Evolutionary conservation across 2,797 vertebrate species (phyloP).

Genomic region (Oreochromis grahami): DNA sequence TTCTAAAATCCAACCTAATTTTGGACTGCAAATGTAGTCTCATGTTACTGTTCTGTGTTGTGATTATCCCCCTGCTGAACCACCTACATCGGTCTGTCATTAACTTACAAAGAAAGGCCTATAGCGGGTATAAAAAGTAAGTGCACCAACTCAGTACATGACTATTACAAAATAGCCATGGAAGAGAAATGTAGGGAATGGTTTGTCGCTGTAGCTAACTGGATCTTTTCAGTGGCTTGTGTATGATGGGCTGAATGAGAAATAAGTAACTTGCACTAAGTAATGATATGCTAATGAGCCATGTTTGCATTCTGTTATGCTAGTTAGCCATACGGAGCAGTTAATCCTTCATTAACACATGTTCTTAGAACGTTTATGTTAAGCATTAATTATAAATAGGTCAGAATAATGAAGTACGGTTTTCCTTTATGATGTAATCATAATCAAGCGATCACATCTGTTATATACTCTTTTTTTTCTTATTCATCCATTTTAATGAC

Average conservation of each 20-base stretch:
- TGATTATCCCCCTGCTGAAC: not conserved
- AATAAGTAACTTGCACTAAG: not conserved
- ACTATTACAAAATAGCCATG: not conserved
- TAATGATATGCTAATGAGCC: not conserved
- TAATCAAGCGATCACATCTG: not conserved
- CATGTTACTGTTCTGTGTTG: not conserved
- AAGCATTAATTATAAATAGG: not conserved
- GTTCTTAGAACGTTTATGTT: not conserved
- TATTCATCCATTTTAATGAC: not conserved
- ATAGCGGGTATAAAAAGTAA: not conserved
- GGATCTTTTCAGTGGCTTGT: not conserved
- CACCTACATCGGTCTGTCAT: not conserved
- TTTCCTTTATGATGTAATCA: not conserved
- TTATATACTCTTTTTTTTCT: not conserved
- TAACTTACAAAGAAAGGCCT: not conserved
- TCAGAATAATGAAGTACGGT: not conserved
- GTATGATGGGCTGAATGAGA: not conserved
- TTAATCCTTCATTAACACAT: not conserved
- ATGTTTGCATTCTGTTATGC: not conserved
- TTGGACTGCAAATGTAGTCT: not conserved
- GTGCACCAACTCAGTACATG: not conserved
- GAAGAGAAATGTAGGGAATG: not conserved
- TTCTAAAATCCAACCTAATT: not conserved
- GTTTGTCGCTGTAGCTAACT: not conserved
- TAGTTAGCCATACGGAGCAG: not conserved